Evolutionary conservation across 2,888 invertebrate species (phyloP), one percentile per base, ranked within the genome.

Genomic region (Philereme transversata): DNA sequence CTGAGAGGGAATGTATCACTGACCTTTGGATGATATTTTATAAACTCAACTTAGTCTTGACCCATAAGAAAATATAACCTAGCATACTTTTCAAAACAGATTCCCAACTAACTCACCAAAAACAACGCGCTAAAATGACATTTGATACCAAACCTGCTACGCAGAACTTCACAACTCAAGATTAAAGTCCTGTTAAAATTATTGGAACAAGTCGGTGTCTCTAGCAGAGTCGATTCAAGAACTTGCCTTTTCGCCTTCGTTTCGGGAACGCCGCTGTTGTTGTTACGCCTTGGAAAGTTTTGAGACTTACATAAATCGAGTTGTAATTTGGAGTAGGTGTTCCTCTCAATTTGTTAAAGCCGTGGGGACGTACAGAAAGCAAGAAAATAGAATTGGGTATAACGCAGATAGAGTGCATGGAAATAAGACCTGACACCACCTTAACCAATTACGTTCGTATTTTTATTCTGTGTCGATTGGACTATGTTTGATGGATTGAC

Each of bases 121-220:
- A 50, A 55, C 43, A 59, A 52, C 48, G 49, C 56, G 41, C 40
- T 34, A 54, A 50, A 51, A 51, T n/a, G 51, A 55, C 48, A 56
- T 59, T 56, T 51, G 56, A 51, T 54, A 53, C 59, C 51, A 58
- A 40, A 22, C 44, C 41, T 52, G 44, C 35, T 45, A 46, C 51
- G 8, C 49, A 35, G 52, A 61, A 64, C 55, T 62, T 62, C 40
- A 55, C 45, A 62, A 56, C 58, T 56, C 52, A 35, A 68, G 63
- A 68, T 64, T 68, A 67, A 66, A 65, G 54, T 68, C 57, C 57
- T 66, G 64, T 67, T 70, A 65, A 67, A 70, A 70, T 70, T 65
- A 68, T 68, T 68, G 64, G 62, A 48, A 51, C 50, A 62, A 58
- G 54, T 62, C 54, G 70, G 70, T 74, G 73, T 67, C 60, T 55